These are phyloP conservation scores for Epiblema foenella DNA, from an alignment of 2,888 invertebrate genomes.

Conservation along the genomic window DNA sequence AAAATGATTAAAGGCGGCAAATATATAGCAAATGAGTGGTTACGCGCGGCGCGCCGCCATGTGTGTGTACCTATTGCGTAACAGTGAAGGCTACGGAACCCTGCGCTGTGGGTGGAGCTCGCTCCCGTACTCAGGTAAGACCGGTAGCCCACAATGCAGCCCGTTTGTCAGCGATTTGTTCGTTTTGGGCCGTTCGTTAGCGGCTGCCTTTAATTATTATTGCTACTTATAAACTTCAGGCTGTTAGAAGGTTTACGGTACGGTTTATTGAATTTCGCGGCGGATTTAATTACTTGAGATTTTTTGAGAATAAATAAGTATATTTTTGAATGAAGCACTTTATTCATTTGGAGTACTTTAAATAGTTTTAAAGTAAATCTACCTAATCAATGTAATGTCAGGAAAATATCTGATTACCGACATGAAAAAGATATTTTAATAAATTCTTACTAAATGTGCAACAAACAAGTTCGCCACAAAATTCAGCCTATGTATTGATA, in stretches of 20 bases:
- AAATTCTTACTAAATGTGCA: not conserved
- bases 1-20: no score
- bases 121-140: constrained; percentile 48
- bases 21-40: not conserved
- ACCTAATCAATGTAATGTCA: no score
- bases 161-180: constrained; percentile 54
- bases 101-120: not conserved
- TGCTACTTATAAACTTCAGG: constrained; percentile 30
- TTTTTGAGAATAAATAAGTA: not conserved
- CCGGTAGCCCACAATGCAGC: constrained; percentile 61
- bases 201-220: constrained; percentile 35
- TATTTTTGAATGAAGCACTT: not conserved
- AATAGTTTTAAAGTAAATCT: not conserved
- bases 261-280: constrained; percentile 26
- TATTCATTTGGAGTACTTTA: not conserved
- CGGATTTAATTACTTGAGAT: constrained; percentile 11
- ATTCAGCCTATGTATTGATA: not conserved
- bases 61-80: not conserved
- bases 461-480: not conserved
- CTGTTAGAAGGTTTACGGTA: constrained; percentile 21
- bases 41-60: not conserved
- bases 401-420: no score
- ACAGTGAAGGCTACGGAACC: constrained; percentile 3
- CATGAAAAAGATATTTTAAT: no score
- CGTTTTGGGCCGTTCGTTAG: constrained; percentile 51